Conservation (phyloP, 53 echinoderm and acorn worm genomes). For the Patiria pectinifera region DNA sequence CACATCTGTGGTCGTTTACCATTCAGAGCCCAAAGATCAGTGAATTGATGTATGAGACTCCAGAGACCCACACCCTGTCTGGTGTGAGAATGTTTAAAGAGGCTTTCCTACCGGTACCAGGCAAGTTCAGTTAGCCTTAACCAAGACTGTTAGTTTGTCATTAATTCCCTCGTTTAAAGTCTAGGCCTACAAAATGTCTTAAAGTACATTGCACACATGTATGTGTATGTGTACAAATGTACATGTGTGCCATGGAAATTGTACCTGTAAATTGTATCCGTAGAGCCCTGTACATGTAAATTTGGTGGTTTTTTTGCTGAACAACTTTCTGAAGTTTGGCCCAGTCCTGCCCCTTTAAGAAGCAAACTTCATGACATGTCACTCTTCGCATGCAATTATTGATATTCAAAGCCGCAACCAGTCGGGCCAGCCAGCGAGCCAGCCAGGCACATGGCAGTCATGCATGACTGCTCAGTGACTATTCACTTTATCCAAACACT, state of each 20-base stretch:
- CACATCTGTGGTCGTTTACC: conserved; percentile 40
- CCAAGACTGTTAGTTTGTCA: too few relatives aligned
- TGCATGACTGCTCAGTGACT: conserved; percentile 4
- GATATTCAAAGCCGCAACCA: conserved; percentile 18
- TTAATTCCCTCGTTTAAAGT: too few relatives aligned
- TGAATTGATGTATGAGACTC: conserved; percentile 11
- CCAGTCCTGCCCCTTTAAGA: too few relatives aligned
- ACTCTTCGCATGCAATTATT: conserved; percentile 32
- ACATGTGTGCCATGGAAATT: too few relatives aligned
- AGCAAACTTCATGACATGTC: background rate
- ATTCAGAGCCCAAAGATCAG: background rate
- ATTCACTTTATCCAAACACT: conserved; percentile 23
- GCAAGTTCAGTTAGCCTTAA: too few relatives aligned
- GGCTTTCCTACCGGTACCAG: background rate
- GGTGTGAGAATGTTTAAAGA: background rate
- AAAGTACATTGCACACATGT: too few relatives aligned
- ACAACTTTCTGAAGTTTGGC: too few relatives aligned
- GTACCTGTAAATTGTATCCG: too few relatives aligned
- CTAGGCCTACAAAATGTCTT: too few relatives aligned
- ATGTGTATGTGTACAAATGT: too few relatives aligned
- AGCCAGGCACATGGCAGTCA: background rate
- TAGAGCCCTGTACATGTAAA: too few relatives aligned
- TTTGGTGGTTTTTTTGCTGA: too few relatives aligned
- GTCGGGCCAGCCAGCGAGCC: background rate
- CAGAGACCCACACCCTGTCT: background rate